Evolutionary conservation across 2,113 vertebrate species (phyloP), one percentile per base, ranked within the genome.

Genomic region (Nanger granti): DNA sequence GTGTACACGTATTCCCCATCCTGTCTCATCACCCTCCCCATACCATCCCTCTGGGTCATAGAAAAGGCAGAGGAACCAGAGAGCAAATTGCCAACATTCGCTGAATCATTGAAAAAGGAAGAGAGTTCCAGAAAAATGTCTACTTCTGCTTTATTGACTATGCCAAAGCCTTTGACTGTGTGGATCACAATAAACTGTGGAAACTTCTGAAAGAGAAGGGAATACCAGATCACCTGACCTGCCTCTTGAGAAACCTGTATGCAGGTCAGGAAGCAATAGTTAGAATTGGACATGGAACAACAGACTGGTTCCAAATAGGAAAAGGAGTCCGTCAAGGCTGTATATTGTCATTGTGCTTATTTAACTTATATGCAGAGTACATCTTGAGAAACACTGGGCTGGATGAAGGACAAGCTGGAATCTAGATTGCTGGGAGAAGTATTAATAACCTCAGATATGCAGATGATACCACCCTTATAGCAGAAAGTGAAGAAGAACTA

Each of bases 401-500:
- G 34, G 64, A 69, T 2, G 64, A 69, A 69, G 17, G 31, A 69
- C 64, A 69, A 69, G 34, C 64, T 69, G 64, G 64, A n/a, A 9
- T 69, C 34, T 2, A 20, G 64, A n/a, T 69, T 69, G 64, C 64
- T 0, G 4, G 64, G 17, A 69, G 64, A 20, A 69, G 0, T 69
- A 69, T 69, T 34, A n/a, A 9, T 69, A 69, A 69, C 64, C 17
- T 69, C 64, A 69, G 15, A 66, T 66, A n/a, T n/a, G 64, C 64
- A n/a, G 17, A 20, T 69, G 17, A n/a, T 4, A 69, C 64, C 17
- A 69, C 34, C 64, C 34, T 69, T 69, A 69, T 2, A 0, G 31
- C 64, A 69, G 34, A n/a, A 69, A n/a, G 8, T n/a, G 17, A 69
- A n/a, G 62, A 66, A 8, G 64, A 69, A n/a, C 64, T 69, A n/a